Evolutionary conservation across 2,888 invertebrate species (phyloP), one percentile per base, ranked within the genome.

Genomic region (Lingula anatina): DNA sequence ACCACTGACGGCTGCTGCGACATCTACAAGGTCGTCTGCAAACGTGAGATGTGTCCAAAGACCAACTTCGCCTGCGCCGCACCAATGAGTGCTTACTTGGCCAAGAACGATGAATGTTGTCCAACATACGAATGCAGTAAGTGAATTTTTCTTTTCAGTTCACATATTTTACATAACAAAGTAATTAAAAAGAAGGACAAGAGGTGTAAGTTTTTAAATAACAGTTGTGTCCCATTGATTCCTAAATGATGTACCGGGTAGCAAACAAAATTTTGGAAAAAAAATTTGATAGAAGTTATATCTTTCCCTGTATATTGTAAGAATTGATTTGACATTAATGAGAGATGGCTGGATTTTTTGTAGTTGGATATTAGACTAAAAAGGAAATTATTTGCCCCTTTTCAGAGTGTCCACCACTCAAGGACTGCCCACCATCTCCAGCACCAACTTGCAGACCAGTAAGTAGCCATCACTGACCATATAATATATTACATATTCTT

Each of bases 331-430:
- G n/a, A n/a, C n/a, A n/a, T n/a, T n/a, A n/a, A n/a, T n/a, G n/a
- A n/a, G n/a, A n/a, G n/a, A n/a, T n/a, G n/a, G n/a, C n/a, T n/a
- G n/a, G n/a, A n/a, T n/a, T n/a, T n/a, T n/a, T n/a, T n/a, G n/a
- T n/a, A n/a, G n/a, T n/a, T n/a, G n/a, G n/a, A n/a, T n/a, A n/a
- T n/a, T n/a, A n/a, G n/a, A n/a, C n/a, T n/a, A n/a, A n/a, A n/a
- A n/a, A n/a, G n/a, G n/a, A n/a, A n/a, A n/a, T n/a, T n/a, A n/a
- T n/a, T n/a, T n/a, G 20, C 50, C 18, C 28, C 27, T n/a, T 60
- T 59, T 20, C 54, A 66, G 66, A 54, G 36, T 66, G 66, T 38
- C 66, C 66, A 46, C 42, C 55, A 25, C n/a, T n/a, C n/a, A n/a
- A n/a, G n/a, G 18, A 41, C 2, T 65, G 65, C 36, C 65, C 62